Evolutionary conservation across 2,113 vertebrate genomes (phyloP), one percentile per base, ranked within the genome.

Genomic region (Myocastor coypus): DNA sequence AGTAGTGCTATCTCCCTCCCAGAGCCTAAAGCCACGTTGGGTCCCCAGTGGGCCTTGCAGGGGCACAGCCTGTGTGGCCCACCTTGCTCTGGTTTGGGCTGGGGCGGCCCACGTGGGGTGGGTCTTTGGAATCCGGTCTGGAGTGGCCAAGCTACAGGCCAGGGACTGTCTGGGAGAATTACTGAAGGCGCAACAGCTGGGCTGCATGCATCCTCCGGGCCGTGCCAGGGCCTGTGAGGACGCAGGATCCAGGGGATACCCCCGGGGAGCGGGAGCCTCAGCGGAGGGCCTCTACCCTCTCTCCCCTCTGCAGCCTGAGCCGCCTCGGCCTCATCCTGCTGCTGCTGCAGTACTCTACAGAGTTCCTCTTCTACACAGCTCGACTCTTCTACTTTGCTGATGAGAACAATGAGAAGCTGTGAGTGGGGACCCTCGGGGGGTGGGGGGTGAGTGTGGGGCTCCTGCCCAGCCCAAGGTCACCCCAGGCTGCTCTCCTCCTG

Each of bases 381-480:
- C 98, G 99, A 5, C 99, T 99, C 89, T 98, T 99, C 98, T 99
- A 99, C 98, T 99, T 99, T 57, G 99, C 99, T 0, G 99, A 99
- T 0, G 99, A 99, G 98, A 99, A 99, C 98, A 99, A 99, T 7
- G 99, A 99, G 98, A 99, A 99, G 98, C 98, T 99, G 99, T 99
- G 97, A 99, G 99, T 98, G 69, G 30, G 59, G 13, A 0, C 1
- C 0, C 0, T 0, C 1, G n/a, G 42, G 42, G 40, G 57, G 61
- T 7, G 7, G 12, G 28, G 20, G 19, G 55, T 52, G 64, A 2
- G 46, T 7, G 7, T 4, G 13, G 40, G 6, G 42, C 75, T 50
- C 26, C 75, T 28, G 40, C 75, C 24, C 2, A 28, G 42, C 30
- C 28, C 30, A 3, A 78, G 73, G 7, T 46, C 26, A 28, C 24